Percentiles rank a stretch among this genome's conserved stretches.
Conservation (phyloP, 37 sponge, comb jelly and placozoan species). For the Amphimedon queenslandica region DNA sequence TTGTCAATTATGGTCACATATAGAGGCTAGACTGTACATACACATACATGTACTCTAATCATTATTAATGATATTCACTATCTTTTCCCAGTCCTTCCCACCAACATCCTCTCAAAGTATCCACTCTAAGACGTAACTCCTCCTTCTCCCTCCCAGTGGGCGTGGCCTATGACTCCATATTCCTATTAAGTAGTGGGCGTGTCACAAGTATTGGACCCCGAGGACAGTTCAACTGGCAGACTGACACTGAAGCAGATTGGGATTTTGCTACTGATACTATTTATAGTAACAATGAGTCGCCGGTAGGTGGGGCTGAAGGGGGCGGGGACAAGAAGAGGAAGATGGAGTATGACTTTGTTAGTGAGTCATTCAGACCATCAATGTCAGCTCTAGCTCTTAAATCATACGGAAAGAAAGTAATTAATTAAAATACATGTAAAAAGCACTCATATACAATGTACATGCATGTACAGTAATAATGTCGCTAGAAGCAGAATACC, state of each 20-base stretch:
- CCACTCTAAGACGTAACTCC: neutral
- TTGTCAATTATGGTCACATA: no score
- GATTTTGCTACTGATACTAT: constrained; percentile 49
- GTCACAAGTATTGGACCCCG: constrained; percentile 88
- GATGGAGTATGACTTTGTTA: no score
- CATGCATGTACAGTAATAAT: no score
- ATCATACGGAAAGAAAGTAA: constrained; percentile 36
- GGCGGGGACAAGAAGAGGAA: no score
- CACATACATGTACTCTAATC: neutral
- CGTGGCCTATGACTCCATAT: constrained; percentile 64
- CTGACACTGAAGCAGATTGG: constrained; percentile 62
- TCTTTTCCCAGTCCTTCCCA: constrained; percentile 19
- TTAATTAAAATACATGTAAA: no score
- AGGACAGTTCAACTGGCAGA: constrained; percentile 95
- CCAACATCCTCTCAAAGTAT: constrained; percentile 41
- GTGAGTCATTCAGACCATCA: constrained; percentile 75
- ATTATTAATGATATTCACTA: no score
- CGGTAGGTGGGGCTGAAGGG: no score
- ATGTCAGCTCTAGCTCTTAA: constrained; percentile 24
- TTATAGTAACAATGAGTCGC: constrained; percentile 27
- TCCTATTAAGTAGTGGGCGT: constrained; percentile 80
- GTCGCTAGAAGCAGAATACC: no score
- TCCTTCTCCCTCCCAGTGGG: neutral
- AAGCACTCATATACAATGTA: no score
- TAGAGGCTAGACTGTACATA: neutral